Base-by-base conservation (phyloP, 2,888 invertebrate genomes). In the Drosophila anomalata region DNA sequence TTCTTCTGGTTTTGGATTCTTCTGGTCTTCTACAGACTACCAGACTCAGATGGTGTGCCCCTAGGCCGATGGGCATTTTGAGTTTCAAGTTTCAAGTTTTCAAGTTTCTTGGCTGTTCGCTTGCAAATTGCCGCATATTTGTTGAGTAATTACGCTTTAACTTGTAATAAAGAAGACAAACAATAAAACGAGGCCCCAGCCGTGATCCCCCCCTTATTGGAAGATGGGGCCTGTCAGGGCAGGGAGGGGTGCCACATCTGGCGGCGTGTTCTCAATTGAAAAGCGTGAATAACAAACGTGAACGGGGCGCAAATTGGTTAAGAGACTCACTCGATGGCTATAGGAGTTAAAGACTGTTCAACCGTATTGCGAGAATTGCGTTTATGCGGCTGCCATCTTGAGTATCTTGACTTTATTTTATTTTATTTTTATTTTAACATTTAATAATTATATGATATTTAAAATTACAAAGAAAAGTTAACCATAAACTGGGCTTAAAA, bases 161-260 rank as follows among this genome's bases (percentile, higher is more conserved):
- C 89, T 87, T 88, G 87, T 79, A 89, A 89, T 89, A 89, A 89
- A 88, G 87, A 89, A 89, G 87, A 81, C 89, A 89, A 89, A 88
- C 89, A 89, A 89, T 87, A 85, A 89, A 88, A 88, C 77, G 76
- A 86, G 88, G 78, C 73, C 67, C 78, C 69, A 58, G 62, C 71
- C 62, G 48, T 65, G 65, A 69, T 70, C 44, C 73, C 46, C 56
- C 54, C 20, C 12, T 12, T 3, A 4, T 9, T 12, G 33, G 31
- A 5, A 14, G 7, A 39, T n/a, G n/a, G 4, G n/a, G 5, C 14
- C 9, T 20, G 17, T 14, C 50, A 26, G 58, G 22, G 26, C 9
- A 11, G 36, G 50, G 6, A 9, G 44, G 52, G 20, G 17, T 17
- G 17, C 24, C 47, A 44, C 85, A 81, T 76, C 82, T 78, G 85